These are phyloP conservation scores for Manis pentadactyla DNA, from an alignment of 2,797 vertebrate species.

Conservation along the genomic window DNA sequence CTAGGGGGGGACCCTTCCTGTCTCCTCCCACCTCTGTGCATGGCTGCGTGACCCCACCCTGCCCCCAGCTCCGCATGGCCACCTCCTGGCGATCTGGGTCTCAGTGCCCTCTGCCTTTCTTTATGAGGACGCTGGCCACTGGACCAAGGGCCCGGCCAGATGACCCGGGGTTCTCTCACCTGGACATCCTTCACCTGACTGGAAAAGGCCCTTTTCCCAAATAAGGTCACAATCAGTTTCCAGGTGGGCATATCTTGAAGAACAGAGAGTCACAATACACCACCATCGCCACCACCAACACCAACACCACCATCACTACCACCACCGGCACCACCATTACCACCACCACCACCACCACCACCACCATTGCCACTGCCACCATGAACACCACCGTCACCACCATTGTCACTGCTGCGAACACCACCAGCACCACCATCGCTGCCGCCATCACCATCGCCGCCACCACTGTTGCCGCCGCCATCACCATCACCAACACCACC, in stretches of 20 bases:
- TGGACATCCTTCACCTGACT: not conserved
- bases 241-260: not conserved
- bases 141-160: not conserved
- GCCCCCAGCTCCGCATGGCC: not conserved
- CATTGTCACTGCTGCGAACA: fast-evolving
- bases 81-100: not conserved
- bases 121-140: not conserved
- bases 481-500: fast-evolving
- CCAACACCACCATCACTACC: not conserved
- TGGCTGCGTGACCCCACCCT: not conserved
- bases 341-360: not conserved
- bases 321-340: fast-evolving
- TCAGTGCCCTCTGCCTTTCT: not conserved
- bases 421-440: fast-evolving
- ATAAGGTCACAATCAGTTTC: not conserved
- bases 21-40: not conserved
- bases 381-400: fast-evolving
- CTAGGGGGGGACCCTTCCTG: not conserved
- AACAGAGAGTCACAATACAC: not conserved
- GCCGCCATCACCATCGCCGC: fast-evolving
- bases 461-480: not conserved
- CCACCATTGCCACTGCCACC: not conserved
- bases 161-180: not conserved
- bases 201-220: not conserved
- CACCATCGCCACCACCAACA: fast-evolving